Evolutionary conservation across 2,113 vertebrate genomes (phyloP).

Genomic region (Tragelaphus imberbis): DNA sequence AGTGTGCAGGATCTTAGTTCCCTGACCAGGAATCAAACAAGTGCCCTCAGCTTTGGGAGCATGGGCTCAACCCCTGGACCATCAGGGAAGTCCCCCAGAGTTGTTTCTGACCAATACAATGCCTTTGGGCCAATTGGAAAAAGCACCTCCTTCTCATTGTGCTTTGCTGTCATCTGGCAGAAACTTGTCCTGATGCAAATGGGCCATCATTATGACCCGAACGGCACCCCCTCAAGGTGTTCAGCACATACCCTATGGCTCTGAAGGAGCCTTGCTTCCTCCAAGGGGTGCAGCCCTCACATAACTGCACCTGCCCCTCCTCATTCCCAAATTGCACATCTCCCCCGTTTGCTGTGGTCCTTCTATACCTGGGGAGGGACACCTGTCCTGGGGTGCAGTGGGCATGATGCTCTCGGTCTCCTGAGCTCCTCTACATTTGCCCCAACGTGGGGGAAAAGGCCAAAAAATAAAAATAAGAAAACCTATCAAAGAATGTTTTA

Average conservation of each 20-base stretch:
- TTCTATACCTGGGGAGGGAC: too few species aligned
- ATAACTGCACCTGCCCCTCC: not conserved
- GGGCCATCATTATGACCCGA: not conserved
- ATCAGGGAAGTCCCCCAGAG: not conserved
- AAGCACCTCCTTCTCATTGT: not conserved
- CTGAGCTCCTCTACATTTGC: not conserved
- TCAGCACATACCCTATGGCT: not conserved
- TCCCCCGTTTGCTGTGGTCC: accelerated
- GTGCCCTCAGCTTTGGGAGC: not conserved
- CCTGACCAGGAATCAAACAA: not conserved
- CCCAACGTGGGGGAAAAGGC: not conserved
- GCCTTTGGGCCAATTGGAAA: not conserved
- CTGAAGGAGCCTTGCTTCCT: not conserved
- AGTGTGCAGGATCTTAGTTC: not conserved
- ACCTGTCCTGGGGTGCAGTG: not conserved
- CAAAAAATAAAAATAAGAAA: not conserved
- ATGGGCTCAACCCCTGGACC: not conserved
- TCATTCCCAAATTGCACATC: not conserved
- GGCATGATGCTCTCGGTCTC: not conserved
- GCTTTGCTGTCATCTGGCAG: not conserved
- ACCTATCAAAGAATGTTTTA: not conserved
- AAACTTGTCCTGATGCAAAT: not conserved
- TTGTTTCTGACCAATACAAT: not conserved
- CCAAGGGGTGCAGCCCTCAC: not conserved
- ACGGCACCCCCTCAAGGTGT: accelerated